Percentiles rank a stretch among this genome's conserved stretches.
These are phyloP conservation scores for Rotaria magnacalcarata DNA, from an alignment of 2,888 invertebrate genomes.

Conservation along the genomic window DNA sequence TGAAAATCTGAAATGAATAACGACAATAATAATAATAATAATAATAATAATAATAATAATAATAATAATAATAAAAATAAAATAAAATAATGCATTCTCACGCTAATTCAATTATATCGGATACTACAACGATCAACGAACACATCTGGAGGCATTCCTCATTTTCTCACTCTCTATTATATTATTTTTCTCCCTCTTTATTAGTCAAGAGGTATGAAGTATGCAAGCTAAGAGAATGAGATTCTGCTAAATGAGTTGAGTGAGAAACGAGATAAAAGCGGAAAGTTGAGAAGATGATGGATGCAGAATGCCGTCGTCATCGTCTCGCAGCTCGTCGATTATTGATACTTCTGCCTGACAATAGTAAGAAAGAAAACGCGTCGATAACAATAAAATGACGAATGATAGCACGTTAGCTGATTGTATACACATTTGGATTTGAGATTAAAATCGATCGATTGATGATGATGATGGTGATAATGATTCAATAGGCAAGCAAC, in stretches of 20 bases:
- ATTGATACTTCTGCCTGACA: constrained; percentile 4
- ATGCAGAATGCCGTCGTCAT: not conserved
- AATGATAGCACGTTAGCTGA: constrained; percentile 5
- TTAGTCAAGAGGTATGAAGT: constrained; percentile 21
- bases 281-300: constrained; percentile 10
- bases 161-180: constrained; percentile 22
- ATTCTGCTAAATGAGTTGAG: constrained; percentile 1
- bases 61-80: not conserved
- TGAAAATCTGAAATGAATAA: not conserved
- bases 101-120: constrained; percentile 14
- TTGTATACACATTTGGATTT: constrained; percentile 18
- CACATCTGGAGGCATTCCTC: constrained; percentile 19
- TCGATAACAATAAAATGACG: constrained; percentile 13
- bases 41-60: not conserved
- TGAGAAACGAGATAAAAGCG: constrained; percentile 17
- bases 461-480: not conserved
- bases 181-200: not conserved
- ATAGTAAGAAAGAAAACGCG: not conserved
- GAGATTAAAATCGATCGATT: not conserved
- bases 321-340: constrained; percentile 15
- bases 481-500: constrained; percentile 1
- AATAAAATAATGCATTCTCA: not conserved
- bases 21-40: not conserved
- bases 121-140: not conserved
- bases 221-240: constrained; percentile 2